Percentiles rank a stretch among this genome's conserved stretches.
phyloP scores from a whole-genome alignment of 2,113 vertebrate genomes.

The Enhydra lutris region DNA sequence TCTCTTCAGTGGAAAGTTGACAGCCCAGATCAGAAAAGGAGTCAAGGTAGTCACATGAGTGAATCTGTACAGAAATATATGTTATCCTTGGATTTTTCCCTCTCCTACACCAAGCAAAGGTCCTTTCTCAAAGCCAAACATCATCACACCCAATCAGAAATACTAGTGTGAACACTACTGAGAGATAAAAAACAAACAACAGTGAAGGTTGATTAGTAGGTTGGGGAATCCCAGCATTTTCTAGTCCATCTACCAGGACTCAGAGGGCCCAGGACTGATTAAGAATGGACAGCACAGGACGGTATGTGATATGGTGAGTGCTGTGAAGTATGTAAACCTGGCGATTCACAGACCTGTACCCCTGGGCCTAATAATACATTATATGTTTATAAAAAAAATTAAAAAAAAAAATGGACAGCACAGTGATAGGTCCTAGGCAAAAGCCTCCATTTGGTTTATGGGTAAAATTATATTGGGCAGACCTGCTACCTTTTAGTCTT shows the following conservation, averaged over 20 bases:
- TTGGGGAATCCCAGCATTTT: background rate
- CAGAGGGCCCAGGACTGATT: background rate
- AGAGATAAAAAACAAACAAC: background rate
- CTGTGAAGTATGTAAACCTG: too few relatives aligned
- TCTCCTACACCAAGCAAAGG: background rate
- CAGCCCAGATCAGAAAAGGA: constrained; percentile 41
- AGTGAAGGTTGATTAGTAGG: background rate
- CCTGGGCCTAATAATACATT: too few relatives aligned
- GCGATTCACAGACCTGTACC: too few relatives aligned
- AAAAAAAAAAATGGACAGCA: background rate
- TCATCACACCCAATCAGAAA: background rate
- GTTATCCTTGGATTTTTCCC: background rate
- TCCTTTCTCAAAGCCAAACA: background rate
- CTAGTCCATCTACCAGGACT: background rate
- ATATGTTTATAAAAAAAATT: too few relatives aligned
- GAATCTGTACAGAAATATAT: background rate
- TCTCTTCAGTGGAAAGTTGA: constrained; percentile 67
- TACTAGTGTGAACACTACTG: background rate
- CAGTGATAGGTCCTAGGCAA: background rate
- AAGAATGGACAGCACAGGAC: background rate
- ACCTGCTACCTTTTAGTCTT: background rate
- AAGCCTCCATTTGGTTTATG: background rate
- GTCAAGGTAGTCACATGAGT: constrained; percentile 47
- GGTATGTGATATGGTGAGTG: too few relatives aligned
- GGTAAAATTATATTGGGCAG: background rate